Evolutionary conservation across 2,888 invertebrate genomes (phyloP).

Genomic region (Ceriagrion tenellum): DNA sequence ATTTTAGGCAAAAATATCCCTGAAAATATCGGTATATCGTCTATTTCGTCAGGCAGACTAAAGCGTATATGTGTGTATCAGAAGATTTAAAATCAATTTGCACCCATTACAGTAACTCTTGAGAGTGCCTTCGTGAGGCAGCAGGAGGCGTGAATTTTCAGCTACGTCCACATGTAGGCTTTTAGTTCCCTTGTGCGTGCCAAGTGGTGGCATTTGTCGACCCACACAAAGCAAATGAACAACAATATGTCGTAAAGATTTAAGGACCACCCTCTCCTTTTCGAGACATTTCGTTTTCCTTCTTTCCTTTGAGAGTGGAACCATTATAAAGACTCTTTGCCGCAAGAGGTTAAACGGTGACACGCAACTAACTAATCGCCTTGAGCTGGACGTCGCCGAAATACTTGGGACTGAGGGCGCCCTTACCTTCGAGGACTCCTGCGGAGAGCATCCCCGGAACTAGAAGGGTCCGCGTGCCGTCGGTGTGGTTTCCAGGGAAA

Average conservation of each 20-base stretch:
- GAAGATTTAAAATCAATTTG: too few relatives aligned
- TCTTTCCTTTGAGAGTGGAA: not conserved
- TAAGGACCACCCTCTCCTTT: not conserved
- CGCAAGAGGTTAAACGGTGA: not conserved
- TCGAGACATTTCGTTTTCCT: not conserved
- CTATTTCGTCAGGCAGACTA: too few relatives aligned
- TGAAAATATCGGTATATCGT: too few relatives aligned
- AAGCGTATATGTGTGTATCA: too few relatives aligned
- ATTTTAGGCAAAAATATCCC: too few relatives aligned
- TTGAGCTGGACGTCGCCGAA: not conserved
- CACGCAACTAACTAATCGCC: not conserved
- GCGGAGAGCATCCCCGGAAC: not conserved
- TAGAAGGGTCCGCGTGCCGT: not conserved
- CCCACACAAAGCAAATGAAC: not conserved
- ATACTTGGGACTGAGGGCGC: not conserved
- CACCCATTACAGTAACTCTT: too few relatives aligned
- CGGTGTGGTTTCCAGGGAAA: not conserved
- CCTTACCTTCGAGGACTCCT: not conserved
- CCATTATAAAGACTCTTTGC: not conserved
- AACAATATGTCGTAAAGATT: not conserved
- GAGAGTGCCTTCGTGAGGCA: too few relatives aligned
- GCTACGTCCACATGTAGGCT: not conserved
- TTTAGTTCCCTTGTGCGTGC: not conserved
- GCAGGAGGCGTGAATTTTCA: not conserved
- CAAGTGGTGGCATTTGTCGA: conserved; percentile 4